phyloP scores from a whole-genome alignment of 2,113 vertebrate genomes.

The Nannobrachium achirus region DNA sequence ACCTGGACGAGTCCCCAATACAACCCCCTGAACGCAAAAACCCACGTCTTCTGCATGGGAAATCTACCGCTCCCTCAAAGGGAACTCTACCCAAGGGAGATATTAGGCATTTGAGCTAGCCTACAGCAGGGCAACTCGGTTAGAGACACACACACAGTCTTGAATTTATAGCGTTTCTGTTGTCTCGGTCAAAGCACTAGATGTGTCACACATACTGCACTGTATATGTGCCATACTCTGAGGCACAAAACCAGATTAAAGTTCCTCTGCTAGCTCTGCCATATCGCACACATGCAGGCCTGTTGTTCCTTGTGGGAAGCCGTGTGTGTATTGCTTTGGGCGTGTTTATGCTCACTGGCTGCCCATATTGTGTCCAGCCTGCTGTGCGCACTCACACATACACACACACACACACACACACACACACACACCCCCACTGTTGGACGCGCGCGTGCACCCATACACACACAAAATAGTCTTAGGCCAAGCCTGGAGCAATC shows the following conservation, averaged over 20 bases:
- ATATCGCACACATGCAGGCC: background rate
- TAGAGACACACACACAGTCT: background rate
- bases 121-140: too few species aligned
- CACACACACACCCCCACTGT: background rate
- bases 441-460: conserved; percentile 3
- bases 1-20: too few species aligned
- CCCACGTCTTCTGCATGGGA: background rate
- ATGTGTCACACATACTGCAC: too few species aligned
- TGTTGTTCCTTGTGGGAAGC: too few species aligned
- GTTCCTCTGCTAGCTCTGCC: too few species aligned
- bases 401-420: background rate
- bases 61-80: too few species aligned
- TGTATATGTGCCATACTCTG: background rate
- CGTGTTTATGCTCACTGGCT: too few species aligned
- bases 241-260: background rate
- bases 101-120: too few species aligned
- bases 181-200: too few species aligned
- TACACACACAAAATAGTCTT: conserved; percentile 19
- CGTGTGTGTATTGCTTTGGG: too few species aligned
- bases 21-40: background rate
- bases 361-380: too few species aligned
- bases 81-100: background rate
- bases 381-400: background rate
- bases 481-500: conserved; percentile 17
- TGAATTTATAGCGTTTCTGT: too few species aligned